Conservation (phyloP, 2,113 vertebrate genomes). For the Ia io region DNA sequence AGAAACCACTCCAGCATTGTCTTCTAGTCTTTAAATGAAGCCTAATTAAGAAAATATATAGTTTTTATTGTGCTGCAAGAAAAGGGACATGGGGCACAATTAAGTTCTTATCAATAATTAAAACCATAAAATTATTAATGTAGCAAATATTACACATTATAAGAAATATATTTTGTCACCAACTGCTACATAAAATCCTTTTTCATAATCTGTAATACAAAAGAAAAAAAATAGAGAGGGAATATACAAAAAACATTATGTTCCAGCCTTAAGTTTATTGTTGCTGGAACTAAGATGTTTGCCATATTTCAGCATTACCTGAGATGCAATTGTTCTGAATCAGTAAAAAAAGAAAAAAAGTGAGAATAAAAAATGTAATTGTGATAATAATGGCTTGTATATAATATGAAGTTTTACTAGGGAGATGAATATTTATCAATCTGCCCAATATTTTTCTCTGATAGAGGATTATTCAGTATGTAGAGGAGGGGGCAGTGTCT, state of each 20-base stretch:
- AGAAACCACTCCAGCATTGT: conserved; percentile 57
- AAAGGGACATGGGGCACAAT: conserved; percentile 74
- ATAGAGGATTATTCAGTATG: background rate
- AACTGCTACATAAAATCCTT: conserved; percentile 55
- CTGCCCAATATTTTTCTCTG: conserved; percentile 4
- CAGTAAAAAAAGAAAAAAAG: background rate
- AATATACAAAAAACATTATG: conserved; percentile 24
- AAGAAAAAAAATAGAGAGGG: conserved; percentile 49
- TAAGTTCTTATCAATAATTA: conserved; percentile 78
- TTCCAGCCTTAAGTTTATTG: conserved; percentile 30
- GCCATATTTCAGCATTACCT: background rate
- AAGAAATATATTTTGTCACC: conserved; percentile 75
- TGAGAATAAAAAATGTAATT: background rate
- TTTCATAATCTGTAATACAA: conserved; percentile 60
- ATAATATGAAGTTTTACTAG: background rate
- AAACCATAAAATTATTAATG: conserved; percentile 76
- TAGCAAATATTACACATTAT: conserved; percentile 72
- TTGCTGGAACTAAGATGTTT: background rate
- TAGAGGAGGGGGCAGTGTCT: background rate
- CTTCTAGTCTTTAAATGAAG: conserved; percentile 70
- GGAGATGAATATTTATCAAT: background rate
- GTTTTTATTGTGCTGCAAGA: conserved; percentile 75
- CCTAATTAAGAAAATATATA: conserved; percentile 80
- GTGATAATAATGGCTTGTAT: background rate
- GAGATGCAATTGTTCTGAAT: conserved; percentile 32